A percentile compares a stretch with the other conserved stretches of the same genome.
Evolutionary conservation across 2,113 vertebrate genomes (phyloP).

Genomic region (Girardinichthys multiradiatus): DNA sequence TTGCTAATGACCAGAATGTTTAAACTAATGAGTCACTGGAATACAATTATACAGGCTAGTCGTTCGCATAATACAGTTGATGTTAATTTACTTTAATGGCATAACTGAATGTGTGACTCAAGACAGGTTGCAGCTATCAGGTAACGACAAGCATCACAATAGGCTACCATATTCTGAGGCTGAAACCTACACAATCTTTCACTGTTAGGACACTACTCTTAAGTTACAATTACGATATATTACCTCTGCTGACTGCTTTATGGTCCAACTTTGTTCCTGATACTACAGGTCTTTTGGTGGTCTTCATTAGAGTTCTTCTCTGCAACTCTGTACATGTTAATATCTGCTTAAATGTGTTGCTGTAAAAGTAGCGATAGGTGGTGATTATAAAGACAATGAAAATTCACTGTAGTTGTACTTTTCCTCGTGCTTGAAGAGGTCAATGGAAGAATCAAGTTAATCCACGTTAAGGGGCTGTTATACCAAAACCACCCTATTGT

Average conservation of each 20-base stretch:
- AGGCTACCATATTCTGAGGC: background rate
- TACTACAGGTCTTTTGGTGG: background rate
- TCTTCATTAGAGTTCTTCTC: background rate
- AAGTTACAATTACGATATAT: background rate
- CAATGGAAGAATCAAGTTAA: background rate
- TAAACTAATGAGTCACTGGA: background rate
- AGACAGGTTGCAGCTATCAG: background rate
- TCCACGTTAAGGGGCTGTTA: slow-evolving; percentile 19
- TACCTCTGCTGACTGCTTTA: background rate
- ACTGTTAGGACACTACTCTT: background rate
- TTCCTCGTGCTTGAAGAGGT: slow-evolving; percentile 30
- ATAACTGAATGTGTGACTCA: background rate
- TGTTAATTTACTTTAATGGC: no score
- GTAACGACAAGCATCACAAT: background rate
- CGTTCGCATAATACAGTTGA: no score
- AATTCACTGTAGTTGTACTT: slow-evolving; percentile 63
- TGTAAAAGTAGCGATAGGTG: slow-evolving; percentile 70
- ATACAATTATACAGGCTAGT: background rate
- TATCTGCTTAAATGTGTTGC: slow-evolving; percentile 70
- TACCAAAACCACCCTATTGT: background rate
- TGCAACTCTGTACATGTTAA: slow-evolving; percentile 53
- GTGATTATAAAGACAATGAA: slow-evolving; percentile 54
- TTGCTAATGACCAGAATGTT: background rate
- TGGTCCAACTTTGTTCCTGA: background rate
- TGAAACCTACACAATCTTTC: background rate